Base-by-base conservation (phyloP, 1,140 invertebrate genomes). In the Dryas iulia region DNA sequence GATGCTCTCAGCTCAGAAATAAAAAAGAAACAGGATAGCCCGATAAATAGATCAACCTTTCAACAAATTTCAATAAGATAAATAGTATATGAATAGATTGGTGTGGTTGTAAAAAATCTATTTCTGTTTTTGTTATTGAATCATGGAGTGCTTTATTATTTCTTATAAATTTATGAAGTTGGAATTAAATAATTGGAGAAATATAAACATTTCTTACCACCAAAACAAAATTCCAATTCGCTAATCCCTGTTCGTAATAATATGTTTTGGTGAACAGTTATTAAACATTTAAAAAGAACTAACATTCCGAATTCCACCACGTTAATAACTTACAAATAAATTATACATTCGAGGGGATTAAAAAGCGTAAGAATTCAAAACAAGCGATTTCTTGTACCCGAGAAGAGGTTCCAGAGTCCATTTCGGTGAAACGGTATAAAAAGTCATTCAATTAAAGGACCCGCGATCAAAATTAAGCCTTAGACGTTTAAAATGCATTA, bases 401-500 rank as follows among this genome's bases (percentile, higher is more conserved):
- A 69, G 62, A 63, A 59, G 57, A 64, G 47, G 61, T 70, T 72
- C 61, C 73, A 62, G 68, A 68, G 30, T 47, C 72, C 69, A 76
- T 68, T 71, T 76, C 66, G 69, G 62, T 73, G 70, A 78, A 76
- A 72, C 72, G 66, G 73, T 79, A 80, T 74, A 79, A 81, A 88
- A 88, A 86, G 73, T 68, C 73, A 81, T 82, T 86, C 84, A 88
- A 90, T 90, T 89, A 90, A 90, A 84, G 78, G 77, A 76, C 69
- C 81, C 77, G 79, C 85, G 79, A 86, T 85, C 86, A 85, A 82
- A 88, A 91, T 91, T 89, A 89, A 91, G 87, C 87, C 85, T 89
- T 91, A 85, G 84, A 83, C 85, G 83, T 90, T 89, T 88, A 89
- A 90, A 90, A 87, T 88, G 84, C 87, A 87, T 90, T 91, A 89